Percentiles rank a stretch among this genome's conserved stretches.
These are phyloP conservation scores for Lonchura striata DNA, from an alignment of 2,113 vertebrate genomes.

Conservation along the genomic window DNA sequence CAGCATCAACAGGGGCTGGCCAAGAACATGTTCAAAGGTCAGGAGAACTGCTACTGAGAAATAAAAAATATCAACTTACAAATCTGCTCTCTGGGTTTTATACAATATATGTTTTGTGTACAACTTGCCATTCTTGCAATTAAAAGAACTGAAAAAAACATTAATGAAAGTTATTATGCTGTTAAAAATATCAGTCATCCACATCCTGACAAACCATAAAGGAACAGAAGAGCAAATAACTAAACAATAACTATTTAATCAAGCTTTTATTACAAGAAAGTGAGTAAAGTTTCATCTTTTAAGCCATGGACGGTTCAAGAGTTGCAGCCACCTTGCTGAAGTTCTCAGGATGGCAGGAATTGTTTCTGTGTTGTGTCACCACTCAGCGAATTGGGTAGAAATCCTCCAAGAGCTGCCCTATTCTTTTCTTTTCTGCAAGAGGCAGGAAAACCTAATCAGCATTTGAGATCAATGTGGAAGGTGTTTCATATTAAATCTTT, in stretches of 20 bases:
- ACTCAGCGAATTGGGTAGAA: slow-evolving; percentile 85
- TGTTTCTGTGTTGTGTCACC: fast-evolving
- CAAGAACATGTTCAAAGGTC: neutral
- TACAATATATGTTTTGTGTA: too few relatives aligned
- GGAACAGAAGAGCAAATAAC: neutral
- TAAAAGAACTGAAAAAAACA: neutral
- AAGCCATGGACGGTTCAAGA: neutral
- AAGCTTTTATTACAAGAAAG: neutral
- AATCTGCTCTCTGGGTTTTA: neutral
- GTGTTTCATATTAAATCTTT: neutral
- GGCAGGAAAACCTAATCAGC: neutral
- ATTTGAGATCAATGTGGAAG: fast-evolving
- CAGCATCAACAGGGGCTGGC: fast-evolving
- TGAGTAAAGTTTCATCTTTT: neutral
- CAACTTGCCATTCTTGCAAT: neutral
- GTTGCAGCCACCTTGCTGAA: neutral
- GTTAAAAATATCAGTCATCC: neutral
- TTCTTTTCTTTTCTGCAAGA: slow-evolving; percentile 80
- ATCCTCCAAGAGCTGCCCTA: slow-evolving; percentile 81
- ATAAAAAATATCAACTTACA: neutral
- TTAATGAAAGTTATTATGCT: neutral
- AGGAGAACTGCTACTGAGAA: neutral
- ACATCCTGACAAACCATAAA: fast-evolving
- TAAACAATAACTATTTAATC: neutral
- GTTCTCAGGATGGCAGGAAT: neutral